These are phyloP conservation scores for Pipistrellus pipistrellus DNA, from an alignment of 2,797 vertebrate species.

Conservation along the genomic window DNA sequence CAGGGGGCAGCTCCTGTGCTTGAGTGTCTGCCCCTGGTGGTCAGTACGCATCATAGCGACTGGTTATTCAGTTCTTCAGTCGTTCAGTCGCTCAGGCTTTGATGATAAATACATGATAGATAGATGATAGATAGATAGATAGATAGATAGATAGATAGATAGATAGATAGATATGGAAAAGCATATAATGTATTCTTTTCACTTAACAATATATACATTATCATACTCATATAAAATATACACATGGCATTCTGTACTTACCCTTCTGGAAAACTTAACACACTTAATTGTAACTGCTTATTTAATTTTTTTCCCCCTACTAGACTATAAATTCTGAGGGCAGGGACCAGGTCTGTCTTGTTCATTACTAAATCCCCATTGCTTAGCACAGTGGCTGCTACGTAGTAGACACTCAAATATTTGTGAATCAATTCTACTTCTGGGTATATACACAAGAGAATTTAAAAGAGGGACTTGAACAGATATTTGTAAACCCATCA, in stretches of 20 bases:
- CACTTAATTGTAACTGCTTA: constrained; percentile 40
- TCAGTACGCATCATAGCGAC: too few species aligned
- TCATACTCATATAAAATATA: not conserved
- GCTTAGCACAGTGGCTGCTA: not conserved
- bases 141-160: too few species aligned
- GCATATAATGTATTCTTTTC: not conserved
- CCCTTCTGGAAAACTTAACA: constrained; percentile 46
- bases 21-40: too few species aligned
- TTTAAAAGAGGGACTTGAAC: not conserved
- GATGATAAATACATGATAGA: too few species aligned
- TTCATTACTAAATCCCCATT: constrained; percentile 15
- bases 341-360: not conserved
- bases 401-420: not conserved
- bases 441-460: constrained; percentile 14
- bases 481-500: not conserved
- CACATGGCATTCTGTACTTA: not conserved
- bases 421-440: constrained; percentile 34
- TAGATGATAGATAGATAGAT: too few species aligned
- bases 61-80: too few species aligned
- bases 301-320: constrained; percentile 15
- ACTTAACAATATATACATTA: constrained; percentile 16
- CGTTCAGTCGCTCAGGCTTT: too few species aligned
- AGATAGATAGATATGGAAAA: not conserved
- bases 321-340: constrained; percentile 37
- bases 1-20: too few species aligned